A percentile compares a stretch with the other conserved stretches of the same genome.
Conservation (phyloP, 2,113 vertebrate genomes). For the Struthidea cinerea region DNA sequence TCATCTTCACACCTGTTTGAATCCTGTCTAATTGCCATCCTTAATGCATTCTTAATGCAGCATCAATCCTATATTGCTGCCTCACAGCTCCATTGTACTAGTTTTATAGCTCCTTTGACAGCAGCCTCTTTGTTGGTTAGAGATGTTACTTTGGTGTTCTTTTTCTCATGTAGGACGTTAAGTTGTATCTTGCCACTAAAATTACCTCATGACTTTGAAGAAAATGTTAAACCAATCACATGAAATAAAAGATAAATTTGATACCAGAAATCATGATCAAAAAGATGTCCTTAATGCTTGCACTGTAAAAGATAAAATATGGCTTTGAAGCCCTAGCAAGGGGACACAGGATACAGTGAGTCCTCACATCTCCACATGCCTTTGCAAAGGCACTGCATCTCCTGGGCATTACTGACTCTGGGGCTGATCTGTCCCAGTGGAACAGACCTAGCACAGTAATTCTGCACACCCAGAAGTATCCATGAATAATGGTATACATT, state of each 20-base stretch:
- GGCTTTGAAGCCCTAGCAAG: background rate
- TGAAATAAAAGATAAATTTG: background rate
- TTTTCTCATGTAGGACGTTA: background rate
- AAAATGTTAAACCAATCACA: background rate
- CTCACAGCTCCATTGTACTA: background rate
- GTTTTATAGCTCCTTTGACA: background rate
- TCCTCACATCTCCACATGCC: background rate
- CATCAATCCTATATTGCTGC: background rate
- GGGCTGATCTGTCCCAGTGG: background rate
- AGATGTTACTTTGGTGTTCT: background rate
- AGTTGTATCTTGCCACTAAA: background rate
- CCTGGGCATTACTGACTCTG: background rate
- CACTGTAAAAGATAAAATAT: background rate
- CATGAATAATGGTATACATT: background rate
- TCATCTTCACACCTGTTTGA: background rate
- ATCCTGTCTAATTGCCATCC: background rate
- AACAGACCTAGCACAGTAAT: background rate
- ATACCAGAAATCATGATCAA: background rate
- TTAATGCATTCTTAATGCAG: background rate
- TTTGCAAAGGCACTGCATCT: background rate
- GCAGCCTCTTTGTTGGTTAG: background rate
- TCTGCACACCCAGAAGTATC: background rate
- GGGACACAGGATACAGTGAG: background rate
- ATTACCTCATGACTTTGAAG: background rate
- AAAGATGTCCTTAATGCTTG: background rate